A percentile compares a stretch with the other conserved stretches of the same genome.
Evolutionary conservation across 2,888 invertebrate species (phyloP).

Genomic region (Drosophila barbarae): DNA sequence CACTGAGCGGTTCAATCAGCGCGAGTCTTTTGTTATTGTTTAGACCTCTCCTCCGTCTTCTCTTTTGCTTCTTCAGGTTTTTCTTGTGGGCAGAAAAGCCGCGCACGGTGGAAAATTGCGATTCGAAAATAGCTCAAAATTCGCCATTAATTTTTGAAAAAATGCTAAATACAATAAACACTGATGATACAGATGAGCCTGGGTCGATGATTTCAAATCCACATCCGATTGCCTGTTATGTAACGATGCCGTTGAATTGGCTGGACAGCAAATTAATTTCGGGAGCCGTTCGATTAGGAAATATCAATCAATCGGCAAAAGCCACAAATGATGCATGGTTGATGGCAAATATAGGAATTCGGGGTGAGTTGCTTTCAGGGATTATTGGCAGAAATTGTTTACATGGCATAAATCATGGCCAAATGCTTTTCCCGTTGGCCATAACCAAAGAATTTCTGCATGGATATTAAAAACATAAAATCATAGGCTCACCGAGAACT

Average conservation of each 20-base stretch:
- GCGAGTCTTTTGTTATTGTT: conserved; percentile 51
- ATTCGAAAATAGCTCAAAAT: conserved; percentile 58
- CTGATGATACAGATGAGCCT: conserved; percentile 25
- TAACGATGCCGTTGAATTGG: conserved; percentile 12
- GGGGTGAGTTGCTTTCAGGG: background rate
- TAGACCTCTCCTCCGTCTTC: conserved; percentile 36
- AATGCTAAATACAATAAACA: conserved; percentile 60
- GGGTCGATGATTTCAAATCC: conserved; percentile 24
- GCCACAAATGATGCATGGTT: conserved; percentile 25
- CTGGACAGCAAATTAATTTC: conserved; percentile 27
- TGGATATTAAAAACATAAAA: background rate
- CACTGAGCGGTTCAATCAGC: conserved; percentile 51
- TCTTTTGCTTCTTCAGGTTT: background rate
- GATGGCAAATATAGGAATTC: conserved; percentile 14
- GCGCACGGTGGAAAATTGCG: conserved; percentile 49
- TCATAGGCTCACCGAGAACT: background rate
- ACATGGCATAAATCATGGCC: conserved; percentile 17
- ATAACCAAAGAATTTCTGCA: background rate
- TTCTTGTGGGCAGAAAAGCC: conserved; percentile 9
- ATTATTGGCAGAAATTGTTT: conserved; percentile 12
- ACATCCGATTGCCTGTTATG: conserved; percentile 11
- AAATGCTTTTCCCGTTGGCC: background rate
- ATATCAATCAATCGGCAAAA: conserved; percentile 30
- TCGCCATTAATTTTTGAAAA: conserved; percentile 58
- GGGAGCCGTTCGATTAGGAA: conserved; percentile 22